phyloP scores from a whole-genome alignment of 2,113 vertebrate species.

The Leptodactylus fuscus region DNA sequence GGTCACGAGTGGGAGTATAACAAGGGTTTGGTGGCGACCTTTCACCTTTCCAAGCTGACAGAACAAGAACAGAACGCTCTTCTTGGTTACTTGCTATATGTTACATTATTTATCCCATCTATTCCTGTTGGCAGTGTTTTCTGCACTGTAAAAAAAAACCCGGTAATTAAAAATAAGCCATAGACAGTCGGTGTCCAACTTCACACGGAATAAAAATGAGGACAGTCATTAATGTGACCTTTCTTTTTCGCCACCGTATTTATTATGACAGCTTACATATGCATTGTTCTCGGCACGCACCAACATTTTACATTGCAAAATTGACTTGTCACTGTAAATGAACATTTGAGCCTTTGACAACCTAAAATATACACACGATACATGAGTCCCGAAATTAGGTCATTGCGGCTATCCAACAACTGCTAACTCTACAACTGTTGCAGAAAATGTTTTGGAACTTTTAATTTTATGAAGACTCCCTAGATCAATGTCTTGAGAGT shows the following conservation, averaged over 20 bases:
- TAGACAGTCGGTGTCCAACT: conserved; percentile 5
- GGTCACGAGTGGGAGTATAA: background rate
- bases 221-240: conserved; percentile 22
- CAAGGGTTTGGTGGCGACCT: background rate
- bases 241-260: background rate
- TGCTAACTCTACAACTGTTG: no score
- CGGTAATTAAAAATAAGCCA: conserved; percentile 28
- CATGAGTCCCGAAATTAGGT: no score
- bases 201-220: conserved; percentile 20
- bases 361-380: no score
- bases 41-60: conserved; percentile 29
- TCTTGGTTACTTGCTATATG: background rate
- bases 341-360: background rate
- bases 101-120: conserved; percentile 32
- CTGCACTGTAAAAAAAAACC: conserved; percentile 3
- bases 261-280: background rate
- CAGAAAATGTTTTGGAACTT: no score
- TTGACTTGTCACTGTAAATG: background rate
- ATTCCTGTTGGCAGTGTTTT: background rate
- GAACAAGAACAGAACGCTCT: conserved; percentile 19
- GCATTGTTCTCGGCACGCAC: no score
- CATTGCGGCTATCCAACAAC: no score
- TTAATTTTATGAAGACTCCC: no score
- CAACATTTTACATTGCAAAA: no score
- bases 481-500: no score